Base-by-base conservation (phyloP, 2,888 invertebrate genomes). In the Masnerella sp. region DNA sequence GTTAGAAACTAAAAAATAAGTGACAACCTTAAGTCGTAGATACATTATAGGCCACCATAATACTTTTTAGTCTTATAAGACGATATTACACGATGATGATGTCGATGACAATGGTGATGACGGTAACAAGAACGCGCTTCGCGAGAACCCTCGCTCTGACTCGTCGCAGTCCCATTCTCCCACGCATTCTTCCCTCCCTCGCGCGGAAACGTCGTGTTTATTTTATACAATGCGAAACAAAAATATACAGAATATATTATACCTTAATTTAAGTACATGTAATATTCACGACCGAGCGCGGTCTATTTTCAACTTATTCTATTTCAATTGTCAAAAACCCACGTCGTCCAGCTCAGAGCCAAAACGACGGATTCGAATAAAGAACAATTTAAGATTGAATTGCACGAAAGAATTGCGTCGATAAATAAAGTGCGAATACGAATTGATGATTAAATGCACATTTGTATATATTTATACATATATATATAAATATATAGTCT, bases 31-130 rank as follows among this genome's bases (percentile, higher is more conserved):
- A 62, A 62, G 15, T 73, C 36, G 30, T 67, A 72, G 28, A 61
- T 58, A 73, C 51, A 73, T 74, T 59, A 34, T 74, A 74, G 74
- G 74, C 74, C 74, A 74, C 67, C 73, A 73, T 73, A 74, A 74
- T 74, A 74, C 74, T 68, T 74, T 72, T 74, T 74, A 74, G 74
- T 74, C 68, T 69, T 68, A 51, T 52, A 52, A 68, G 68, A 64
- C 43, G 56, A 56, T 68, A 62, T 64, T 73, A 73, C 49, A 56
- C 28, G 34, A 54, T 54, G 36, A 12, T 51, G 58, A 59, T 59
- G 28, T 34, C 12, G n/a, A n/a, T n/a, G n/a, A n/a, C n/a, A 12
- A 15, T 42, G 32, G 28, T 47, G 43, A 61, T 56, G 68, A 68
- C 20, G 49, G 34, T 61, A 65, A 72, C 59, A 72, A 67, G 43